Percentiles rank a stretch among this genome's conserved stretches.
Evolutionary conservation across 2,888 invertebrate genomes (phyloP).

Genomic region (Dione juno): DNA sequence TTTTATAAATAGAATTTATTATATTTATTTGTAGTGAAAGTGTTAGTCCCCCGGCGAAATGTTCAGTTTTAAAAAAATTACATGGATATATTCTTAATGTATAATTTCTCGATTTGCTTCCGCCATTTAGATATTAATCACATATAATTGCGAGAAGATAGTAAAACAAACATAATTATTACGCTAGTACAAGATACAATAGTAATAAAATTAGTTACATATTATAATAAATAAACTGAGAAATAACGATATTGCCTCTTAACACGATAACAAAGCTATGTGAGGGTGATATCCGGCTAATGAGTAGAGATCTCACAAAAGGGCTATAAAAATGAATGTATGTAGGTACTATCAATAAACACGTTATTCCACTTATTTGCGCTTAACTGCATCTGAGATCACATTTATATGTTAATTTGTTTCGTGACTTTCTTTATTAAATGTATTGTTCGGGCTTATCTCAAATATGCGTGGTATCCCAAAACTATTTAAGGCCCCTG

Average conservation of each 20-base stretch:
- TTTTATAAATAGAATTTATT: too few species aligned
- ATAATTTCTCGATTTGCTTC: too few species aligned
- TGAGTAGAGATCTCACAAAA: constrained; percentile 35
- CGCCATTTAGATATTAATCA: too few species aligned
- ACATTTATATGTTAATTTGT: constrained; percentile 52
- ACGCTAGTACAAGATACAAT: neutral
- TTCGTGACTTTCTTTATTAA: constrained; percentile 35
- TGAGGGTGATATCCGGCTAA: constrained; percentile 12
- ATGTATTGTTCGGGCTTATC: constrained; percentile 17
- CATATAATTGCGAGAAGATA: neutral
- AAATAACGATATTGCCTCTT: constrained; percentile 17
- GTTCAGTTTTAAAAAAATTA: too few species aligned
- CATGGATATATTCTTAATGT: too few species aligned
- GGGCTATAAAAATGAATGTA: constrained; percentile 50
- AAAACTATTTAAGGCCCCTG: neutral
- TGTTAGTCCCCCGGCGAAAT: too few species aligned
- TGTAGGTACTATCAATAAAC: constrained; percentile 49
- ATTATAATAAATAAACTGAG: constrained; percentile 10
- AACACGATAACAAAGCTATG: constrained; percentile 24
- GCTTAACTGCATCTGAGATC: constrained; percentile 45
- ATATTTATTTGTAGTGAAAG: too few species aligned
- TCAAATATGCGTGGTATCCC: constrained; percentile 22
- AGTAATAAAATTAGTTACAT: neutral
- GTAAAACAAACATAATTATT: neutral
- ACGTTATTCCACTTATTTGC: constrained; percentile 45